Conservation (phyloP, 2,888 invertebrate species). For the Tetropium fuscum region DNA sequence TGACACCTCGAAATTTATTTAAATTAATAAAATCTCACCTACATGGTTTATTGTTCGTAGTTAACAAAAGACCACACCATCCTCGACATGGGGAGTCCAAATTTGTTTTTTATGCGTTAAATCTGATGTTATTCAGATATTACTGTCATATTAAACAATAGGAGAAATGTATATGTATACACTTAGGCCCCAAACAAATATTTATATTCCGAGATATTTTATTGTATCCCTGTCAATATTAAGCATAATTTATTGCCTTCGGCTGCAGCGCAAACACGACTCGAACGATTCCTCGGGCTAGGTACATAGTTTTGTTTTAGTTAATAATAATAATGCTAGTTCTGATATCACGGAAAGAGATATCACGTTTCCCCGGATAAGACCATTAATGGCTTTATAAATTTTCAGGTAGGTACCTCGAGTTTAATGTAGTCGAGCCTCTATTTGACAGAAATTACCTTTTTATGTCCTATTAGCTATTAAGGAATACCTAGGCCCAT, state of each 20-base stretch:
- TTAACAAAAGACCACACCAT: slow-evolving; percentile 34
- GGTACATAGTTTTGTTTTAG: slow-evolving; percentile 16
- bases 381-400: slow-evolving; percentile 18
- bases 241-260: slow-evolving; percentile 20
- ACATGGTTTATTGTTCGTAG: slow-evolving; percentile 38
- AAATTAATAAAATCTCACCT: slow-evolving; percentile 46
- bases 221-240: slow-evolving; percentile 27
- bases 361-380: slow-evolving; percentile 13
- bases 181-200: slow-evolving; percentile 19
- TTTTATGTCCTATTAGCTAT: slow-evolving; percentile 13
- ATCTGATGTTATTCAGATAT: slow-evolving; percentile 32
- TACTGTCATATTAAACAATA: slow-evolving; percentile 28
- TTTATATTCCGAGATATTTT: slow-evolving; percentile 21
- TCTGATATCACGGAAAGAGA: slow-evolving; percentile 13
- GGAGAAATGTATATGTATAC: slow-evolving; percentile 16
- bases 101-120: slow-evolving; percentile 38
- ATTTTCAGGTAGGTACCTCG: neutral
- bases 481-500: neutral
- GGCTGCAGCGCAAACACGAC: slow-evolving; percentile 1
- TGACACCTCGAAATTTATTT: slow-evolving; percentile 38
- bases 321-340: neutral
- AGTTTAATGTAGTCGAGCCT: neutral
- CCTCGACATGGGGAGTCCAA: slow-evolving; percentile 46
- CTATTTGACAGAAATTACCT: neutral
- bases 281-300: slow-evolving; percentile 8